Base-by-base conservation (phyloP, 1,140 invertebrate genomes). In the Rhopalosiphum padi region DNA sequence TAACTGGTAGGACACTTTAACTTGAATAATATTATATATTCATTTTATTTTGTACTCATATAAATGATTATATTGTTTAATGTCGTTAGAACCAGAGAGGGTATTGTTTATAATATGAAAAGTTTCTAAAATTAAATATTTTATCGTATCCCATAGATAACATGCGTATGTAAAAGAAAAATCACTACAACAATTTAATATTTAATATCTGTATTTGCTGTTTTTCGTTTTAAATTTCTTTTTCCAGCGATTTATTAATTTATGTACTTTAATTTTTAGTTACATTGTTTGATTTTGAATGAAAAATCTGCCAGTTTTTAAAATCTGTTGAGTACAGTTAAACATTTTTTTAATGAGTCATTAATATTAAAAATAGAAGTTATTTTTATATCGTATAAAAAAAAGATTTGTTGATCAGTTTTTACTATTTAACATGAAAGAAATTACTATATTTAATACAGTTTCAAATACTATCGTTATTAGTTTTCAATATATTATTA, bases 251-350 rank as follows among this genome's bases (percentile, higher is more conserved):
- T 68, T 4, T 15, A n/a, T 6, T 68, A 18, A 0, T 4, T n/a
- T n/a, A 30, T 15, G 15, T 68, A 0, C n/a, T 68, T 68, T 68
- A 4, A n/a, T 30, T 68, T 5, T 68, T n/a, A n/a, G 5, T 18
- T n/a, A 18, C 0, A 68, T 68, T 68, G n/a, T n/a, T 68, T 68
- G 60, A n/a, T 68, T 68, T 68, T n/a, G 30, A 15, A 18, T 18
- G 1, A 18, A 68, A 68, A 6, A 68, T 5, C 15, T 18, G 5
- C 3, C 5, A 5, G 4, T 68, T 68, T 68, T 6, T 68, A 68
- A 4, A n/a, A n/a, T 15, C 60, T n/a, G 15, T n/a, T 18, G 60
- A n/a, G 5, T 0, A n/a, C 15, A 6, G n/a, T 0, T n/a, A 18
- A 68, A n/a, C 15, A 60, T 55, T 30, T 68, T 68, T 30, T 51